A percentile compares a stretch with the other conserved stretches of the same genome.
Evolutionary conservation across 2,113 vertebrate species (phyloP).

Genomic region (Eupsittula cactorum): DNA sequence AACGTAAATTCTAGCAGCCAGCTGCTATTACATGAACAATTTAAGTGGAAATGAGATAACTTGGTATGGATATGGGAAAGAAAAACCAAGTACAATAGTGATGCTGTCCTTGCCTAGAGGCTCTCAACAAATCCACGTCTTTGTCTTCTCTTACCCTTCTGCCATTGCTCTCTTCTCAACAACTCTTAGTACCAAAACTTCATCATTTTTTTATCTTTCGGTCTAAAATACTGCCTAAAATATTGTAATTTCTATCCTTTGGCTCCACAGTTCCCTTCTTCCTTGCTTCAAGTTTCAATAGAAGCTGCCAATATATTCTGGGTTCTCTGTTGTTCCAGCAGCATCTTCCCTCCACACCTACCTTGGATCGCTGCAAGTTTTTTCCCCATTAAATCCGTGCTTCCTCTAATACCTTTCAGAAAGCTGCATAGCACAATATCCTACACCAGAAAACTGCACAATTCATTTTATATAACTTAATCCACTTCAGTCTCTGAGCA

Average conservation of each 20-base stretch:
- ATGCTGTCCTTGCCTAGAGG: neutral
- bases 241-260: neutral
- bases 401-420: neutral
- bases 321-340: neutral
- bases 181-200: neutral
- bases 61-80: neutral
- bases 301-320: neutral
- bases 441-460: neutral
- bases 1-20: neutral
- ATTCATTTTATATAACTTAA: neutral
- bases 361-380: neutral
- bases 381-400: fast-evolving
- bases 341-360: neutral
- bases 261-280: neutral
- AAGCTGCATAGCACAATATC: neutral
- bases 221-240: neutral
- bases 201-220: neutral
- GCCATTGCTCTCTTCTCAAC: neutral
- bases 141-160: neutral
- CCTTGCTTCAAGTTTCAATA: neutral
- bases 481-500: neutral
- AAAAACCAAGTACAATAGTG: neutral
- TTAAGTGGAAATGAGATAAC: neutral
- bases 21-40: neutral
- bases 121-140: neutral